phyloP scores from a whole-genome alignment of 2,113 vertebrate species.

The Pachyramphus minor region DNA sequence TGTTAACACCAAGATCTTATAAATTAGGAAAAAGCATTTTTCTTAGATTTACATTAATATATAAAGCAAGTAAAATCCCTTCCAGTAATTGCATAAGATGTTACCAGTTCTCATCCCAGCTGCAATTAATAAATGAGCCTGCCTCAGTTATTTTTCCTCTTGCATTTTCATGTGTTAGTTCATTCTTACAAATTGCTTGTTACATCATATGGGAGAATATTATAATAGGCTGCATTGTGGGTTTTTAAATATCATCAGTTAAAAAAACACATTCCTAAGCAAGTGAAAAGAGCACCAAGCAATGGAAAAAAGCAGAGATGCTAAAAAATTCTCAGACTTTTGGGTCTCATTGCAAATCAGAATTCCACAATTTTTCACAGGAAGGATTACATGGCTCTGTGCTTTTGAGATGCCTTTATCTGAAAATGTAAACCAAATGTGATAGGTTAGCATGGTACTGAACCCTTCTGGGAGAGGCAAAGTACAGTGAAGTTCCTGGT shows the following conservation, averaged over 20 bases:
- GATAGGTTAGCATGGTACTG: not conserved
- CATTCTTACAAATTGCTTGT: conserved; percentile 15
- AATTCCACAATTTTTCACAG: not conserved
- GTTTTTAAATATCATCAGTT: not conserved
- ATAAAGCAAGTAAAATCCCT: not conserved
- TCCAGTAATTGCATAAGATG: not conserved
- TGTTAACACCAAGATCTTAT: not conserved
- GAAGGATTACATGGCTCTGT: not conserved
- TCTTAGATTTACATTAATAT: not conserved
- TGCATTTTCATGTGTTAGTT: not conserved
- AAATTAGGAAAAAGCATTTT: not conserved
- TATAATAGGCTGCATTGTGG: not conserved
- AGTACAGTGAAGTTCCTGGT: not conserved
- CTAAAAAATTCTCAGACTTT: not conserved
- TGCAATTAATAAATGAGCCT: not conserved
- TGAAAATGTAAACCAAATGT: not conserved
- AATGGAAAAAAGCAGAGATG: not conserved
- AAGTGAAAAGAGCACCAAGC: not conserved
- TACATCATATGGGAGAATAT: not conserved
- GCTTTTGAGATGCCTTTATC: not conserved
- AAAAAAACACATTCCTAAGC: not conserved
- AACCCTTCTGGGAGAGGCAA: not conserved
- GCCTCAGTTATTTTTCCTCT: not conserved
- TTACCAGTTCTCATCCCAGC: not conserved
- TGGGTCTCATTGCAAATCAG: not conserved